Percentiles rank a stretch among this genome's conserved stretches.
phyloP scores from a whole-genome alignment of 2,113 vertebrate species.

The Anguilla rostrata region DNA sequence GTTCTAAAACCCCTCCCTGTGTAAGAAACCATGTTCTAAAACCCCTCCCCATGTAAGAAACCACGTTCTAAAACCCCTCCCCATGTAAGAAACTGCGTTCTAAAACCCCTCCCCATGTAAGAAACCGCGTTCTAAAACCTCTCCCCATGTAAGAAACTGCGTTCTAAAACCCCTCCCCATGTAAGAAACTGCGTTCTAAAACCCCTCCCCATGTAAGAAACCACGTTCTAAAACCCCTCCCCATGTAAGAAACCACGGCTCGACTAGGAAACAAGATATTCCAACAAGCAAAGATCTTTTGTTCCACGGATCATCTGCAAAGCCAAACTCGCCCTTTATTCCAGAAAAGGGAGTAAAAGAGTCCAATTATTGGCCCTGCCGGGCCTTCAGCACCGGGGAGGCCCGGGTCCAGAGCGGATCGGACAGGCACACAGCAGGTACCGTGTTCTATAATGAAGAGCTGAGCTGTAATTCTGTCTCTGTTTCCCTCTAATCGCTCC shows the following conservation, averaged over 20 bases:
- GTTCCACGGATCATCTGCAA: conserved; percentile 27
- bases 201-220: too few species aligned
- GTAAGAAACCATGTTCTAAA: too few species aligned
- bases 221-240: too few species aligned
- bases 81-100: too few species aligned
- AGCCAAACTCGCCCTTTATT: conserved; percentile 15
- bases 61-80: too few species aligned
- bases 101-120: too few species aligned
- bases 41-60: too few species aligned
- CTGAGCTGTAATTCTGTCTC: conserved; percentile 19
- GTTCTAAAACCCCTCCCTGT: too few species aligned
- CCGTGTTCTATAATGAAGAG: conserved; percentile 27
- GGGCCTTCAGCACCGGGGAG: conserved; percentile 36
- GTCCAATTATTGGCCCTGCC: conserved; percentile 42
- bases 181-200: too few species aligned
- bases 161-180: too few species aligned
- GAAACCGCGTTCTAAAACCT: too few species aligned
- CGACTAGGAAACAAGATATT: neutral
- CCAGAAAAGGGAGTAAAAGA: conserved; percentile 27
- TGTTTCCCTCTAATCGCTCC: conserved; percentile 8
- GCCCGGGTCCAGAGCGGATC: conserved; percentile 32
- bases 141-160: neutral
- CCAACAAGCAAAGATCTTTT: neutral
- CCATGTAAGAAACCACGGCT: too few species aligned
- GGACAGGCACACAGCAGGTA: conserved; percentile 40